Evolutionary conservation across 2,113 vertebrate genomes (phyloP).

Genomic region (Corvus cornix): DNA sequence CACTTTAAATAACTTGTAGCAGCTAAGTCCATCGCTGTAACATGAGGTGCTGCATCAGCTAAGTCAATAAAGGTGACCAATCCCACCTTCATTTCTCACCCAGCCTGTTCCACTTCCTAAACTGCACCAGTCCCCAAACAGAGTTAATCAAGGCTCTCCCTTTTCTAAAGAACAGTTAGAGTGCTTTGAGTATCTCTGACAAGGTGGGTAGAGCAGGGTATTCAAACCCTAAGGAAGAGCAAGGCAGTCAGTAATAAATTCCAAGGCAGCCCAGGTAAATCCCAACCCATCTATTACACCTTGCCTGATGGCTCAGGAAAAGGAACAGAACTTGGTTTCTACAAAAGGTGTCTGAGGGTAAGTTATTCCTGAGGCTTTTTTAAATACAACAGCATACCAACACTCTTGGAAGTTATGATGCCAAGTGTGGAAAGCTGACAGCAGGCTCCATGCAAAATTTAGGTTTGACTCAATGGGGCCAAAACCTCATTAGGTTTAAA

Average conservation of each 20-base stretch:
- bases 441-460: neutral
- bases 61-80: neutral
- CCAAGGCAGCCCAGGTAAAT: neutral
- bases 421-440: neutral
- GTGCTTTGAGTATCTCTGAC: neutral
- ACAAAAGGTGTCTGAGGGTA: neutral
- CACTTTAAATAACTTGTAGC: neutral
- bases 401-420: neutral
- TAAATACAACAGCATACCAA: neutral
- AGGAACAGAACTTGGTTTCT: neutral
- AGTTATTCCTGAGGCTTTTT: neutral
- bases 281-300: neutral
- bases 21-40: neutral
- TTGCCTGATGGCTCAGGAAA: neutral
- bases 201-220: neutral
- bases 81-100: neutral
- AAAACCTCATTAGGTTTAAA: neutral
- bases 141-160: neutral
- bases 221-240: neutral
- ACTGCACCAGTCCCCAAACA: neutral
- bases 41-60: neutral
- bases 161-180: rapidly evolving
- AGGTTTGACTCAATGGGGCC: neutral
- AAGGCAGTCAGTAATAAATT: neutral
- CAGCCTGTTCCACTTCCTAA: neutral